Conservation (phyloP, 2,113 vertebrate genomes). For the Hippocampus comes region DNA sequence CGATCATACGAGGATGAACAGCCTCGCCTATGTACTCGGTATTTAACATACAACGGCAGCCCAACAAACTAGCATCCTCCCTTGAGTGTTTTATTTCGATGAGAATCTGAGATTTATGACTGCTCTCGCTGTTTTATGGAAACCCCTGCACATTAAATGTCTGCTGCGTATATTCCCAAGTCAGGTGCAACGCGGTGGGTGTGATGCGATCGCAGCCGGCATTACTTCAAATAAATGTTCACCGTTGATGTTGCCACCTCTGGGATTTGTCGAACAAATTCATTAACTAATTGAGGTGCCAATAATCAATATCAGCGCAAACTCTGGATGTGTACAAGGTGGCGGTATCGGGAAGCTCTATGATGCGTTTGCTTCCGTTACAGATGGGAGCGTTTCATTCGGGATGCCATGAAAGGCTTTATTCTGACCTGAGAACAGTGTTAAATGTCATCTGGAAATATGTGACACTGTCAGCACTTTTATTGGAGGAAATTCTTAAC, state of each 20-base stretch:
- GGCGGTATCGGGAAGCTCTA: constrained; percentile 7
- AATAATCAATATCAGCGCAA: constrained; percentile 10
- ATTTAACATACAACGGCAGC: constrained; percentile 32
- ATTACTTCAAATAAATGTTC: constrained; percentile 12
- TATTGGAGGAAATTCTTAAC: no score
- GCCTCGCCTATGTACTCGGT: constrained; percentile 2
- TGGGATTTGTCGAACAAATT: constrained; percentile 7
- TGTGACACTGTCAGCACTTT: no score
- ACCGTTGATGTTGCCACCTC: constrained; percentile 26
- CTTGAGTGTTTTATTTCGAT: constrained; percentile 47
- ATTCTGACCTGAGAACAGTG: constrained; percentile 32
- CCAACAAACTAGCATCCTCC: constrained; percentile 31
- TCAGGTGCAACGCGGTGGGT: constrained; percentile 4
- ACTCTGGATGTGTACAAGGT: not conserved
- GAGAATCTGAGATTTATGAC: constrained; percentile 38
- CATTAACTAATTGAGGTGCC: constrained; percentile 24
- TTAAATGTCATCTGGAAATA: constrained; percentile 13
- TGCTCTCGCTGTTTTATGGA: constrained; percentile 44
- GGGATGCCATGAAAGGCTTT: constrained; percentile 45
- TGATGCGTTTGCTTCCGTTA: constrained; percentile 20
- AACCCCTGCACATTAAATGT: constrained; percentile 40
- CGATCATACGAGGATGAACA: constrained; percentile 15
- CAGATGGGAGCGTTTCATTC: constrained; percentile 22
- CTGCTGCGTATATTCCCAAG: constrained; percentile 20
- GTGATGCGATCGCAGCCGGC: constrained; percentile 28